Base-by-base conservation (phyloP, 37 sponge, comb jelly and placozoan species). In the Mnemiopsis leidyi region DNA sequence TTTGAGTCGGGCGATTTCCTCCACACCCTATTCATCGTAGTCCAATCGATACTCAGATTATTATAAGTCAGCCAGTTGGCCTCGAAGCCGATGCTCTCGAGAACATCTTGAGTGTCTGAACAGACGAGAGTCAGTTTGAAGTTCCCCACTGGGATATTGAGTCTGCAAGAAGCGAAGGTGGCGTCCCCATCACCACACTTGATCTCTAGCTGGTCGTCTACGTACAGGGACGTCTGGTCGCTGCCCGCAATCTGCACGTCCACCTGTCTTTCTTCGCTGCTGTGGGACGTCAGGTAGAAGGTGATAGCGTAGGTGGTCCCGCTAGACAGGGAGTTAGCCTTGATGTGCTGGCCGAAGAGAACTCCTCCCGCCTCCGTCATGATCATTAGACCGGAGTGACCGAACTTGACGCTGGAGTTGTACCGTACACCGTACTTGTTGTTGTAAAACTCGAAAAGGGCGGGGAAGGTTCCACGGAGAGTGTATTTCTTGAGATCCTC, bases 361-460 rank as follows among this genome's bases (percentile, higher is more conserved):
- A 79, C 37, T 18, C 82, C 82, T 3, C 82, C 82, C 82, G 35
- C 82, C 37, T 79, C 82, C 37, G 82, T 79, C 82, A 79, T 79
- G 82, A 79, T 35, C 37, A 79, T 79, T 9, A 79, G 36, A 35
- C 82, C 82, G 21, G 30, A 29, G 36, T 79, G 20, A 28, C 82
- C 82, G 82, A 79, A 79, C 36, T 79, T 35, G 37, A 79, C 35
- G 82, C 36, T 79, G 82, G 35, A 36, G 82, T 79, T 79, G 82
- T 30, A 13, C 37, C 36, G 2, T 7, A 36, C 82, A 3, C 82
- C 82, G 82, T 79, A 79, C 35, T 32, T 35, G 82, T 79, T 32
- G 82, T 32, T 79, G 82, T 79, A 79, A 36, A 79, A 79, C 82
- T 79, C 82, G 32, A 79, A 79, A 36, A 79, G 35, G 36, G 82